Percentiles rank a stretch among this genome's conserved stretches.
These are phyloP conservation scores for Tenebrio molitor DNA, from an alignment of 1,140 invertebrate species.

Conservation along the genomic window DNA sequence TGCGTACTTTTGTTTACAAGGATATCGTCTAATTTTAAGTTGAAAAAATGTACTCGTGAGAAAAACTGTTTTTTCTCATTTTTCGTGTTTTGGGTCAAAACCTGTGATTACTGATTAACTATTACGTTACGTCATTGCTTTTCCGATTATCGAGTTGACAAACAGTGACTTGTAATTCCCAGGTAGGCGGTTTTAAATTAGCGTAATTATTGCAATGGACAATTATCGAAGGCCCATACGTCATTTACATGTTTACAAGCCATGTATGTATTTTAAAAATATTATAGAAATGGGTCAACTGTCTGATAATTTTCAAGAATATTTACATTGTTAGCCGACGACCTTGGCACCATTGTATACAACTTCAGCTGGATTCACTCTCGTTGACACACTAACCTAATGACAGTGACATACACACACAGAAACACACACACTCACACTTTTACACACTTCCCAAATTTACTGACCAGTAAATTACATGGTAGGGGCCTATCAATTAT, in stretches of 20 bases:
- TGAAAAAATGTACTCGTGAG: too few relatives aligned
- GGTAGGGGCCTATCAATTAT: constrained; percentile 10
- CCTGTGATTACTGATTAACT: too few relatives aligned
- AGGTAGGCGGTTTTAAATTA: constrained; percentile 3
- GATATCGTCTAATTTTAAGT: too few relatives aligned
- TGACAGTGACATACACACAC: constrained; percentile 53
- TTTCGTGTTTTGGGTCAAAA: too few relatives aligned
- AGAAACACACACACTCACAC: constrained; percentile 27
- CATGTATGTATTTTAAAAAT: constrained; percentile 38
- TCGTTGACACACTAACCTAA: constrained; percentile 62
- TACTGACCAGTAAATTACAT: constrained; percentile 10
- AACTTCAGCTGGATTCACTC: constrained; percentile 59
- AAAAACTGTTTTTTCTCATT: too few relatives aligned
- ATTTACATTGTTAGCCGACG: constrained; percentile 47
- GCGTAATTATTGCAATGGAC: constrained; percentile 6
- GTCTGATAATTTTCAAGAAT: constrained; percentile 52
- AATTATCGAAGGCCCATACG: constrained; percentile 18
- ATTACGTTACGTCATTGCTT: too few relatives aligned
- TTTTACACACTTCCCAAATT: constrained; percentile 32
- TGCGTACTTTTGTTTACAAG: too few relatives aligned
- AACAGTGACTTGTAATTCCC: too few relatives aligned
- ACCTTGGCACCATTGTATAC: constrained; percentile 58
- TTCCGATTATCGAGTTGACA: too few relatives aligned
- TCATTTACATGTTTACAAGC: constrained; percentile 46
- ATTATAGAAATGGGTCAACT: constrained; percentile 48